Evolutionary conservation across 2,113 vertebrate species (phyloP).

Genomic region (Amblyornis subalaris): DNA sequence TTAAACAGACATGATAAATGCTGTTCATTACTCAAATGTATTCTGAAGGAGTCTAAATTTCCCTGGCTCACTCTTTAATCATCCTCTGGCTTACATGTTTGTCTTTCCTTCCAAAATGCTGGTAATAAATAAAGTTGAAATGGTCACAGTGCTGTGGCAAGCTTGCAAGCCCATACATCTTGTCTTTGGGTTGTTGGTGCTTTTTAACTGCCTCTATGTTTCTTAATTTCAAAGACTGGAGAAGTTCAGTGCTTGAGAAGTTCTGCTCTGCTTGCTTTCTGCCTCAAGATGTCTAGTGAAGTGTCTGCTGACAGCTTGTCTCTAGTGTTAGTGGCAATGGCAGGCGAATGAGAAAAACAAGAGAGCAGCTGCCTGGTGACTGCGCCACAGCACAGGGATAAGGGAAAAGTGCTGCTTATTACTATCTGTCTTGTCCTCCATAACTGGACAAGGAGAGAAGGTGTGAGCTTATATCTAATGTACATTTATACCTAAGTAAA

Average conservation of each 20-base stretch:
- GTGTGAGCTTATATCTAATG: background rate
- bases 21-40: conserved; percentile 10
- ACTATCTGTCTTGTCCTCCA: background rate
- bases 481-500: background rate
- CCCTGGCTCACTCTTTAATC: conserved; percentile 17
- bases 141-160: background rate
- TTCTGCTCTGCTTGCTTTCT: background rate
- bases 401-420: background rate
- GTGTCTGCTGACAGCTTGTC: background rate
- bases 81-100: background rate
- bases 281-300: background rate
- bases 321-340: background rate
- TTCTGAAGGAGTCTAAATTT: conserved; percentile 5
- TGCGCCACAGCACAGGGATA: background rate
- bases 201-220: background rate
- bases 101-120: background rate
- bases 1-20: background rate
- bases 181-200: background rate
- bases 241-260: background rate
- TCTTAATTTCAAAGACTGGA: background rate
- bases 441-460: background rate
- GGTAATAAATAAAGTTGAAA: conserved; percentile 7
- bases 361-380: background rate
- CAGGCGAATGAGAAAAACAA: background rate
- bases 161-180: background rate